These are phyloP conservation scores for Nineta flava DNA, from an alignment of 2,888 invertebrate genomes.

Conservation along the genomic window DNA sequence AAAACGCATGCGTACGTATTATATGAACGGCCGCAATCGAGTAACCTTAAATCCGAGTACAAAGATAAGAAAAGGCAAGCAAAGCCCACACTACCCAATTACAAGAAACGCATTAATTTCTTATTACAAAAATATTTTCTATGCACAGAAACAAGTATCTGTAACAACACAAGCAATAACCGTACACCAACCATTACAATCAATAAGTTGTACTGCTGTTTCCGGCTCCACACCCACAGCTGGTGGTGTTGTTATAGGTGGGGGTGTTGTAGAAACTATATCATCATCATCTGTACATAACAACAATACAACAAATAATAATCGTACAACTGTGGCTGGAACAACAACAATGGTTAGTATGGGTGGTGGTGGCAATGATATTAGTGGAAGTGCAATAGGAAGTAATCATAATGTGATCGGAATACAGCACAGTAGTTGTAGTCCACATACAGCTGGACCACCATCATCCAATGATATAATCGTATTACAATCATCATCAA, in stretches of 20 bases:
- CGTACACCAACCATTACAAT: not conserved
- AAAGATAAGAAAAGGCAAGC: too few species aligned
- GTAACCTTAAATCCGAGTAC: too few species aligned
- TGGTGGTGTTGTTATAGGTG: not conserved
- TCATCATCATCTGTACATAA: not conserved
- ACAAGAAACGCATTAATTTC: too few species aligned
- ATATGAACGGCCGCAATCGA: too few species aligned
- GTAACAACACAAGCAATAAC: not conserved
- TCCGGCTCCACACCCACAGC: not conserved
- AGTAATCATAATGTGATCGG: too few species aligned
- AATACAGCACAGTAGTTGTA: not conserved
- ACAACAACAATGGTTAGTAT: too few species aligned
- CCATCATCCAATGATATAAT: slow-evolving; percentile 8
- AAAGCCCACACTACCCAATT: too few species aligned
- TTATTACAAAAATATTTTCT: too few species aligned
- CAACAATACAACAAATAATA: not conserved
- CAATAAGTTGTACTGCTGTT: not conserved
- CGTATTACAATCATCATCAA: slow-evolving; percentile 10
- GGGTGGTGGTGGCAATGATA: not conserved
- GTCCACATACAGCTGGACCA: not conserved
- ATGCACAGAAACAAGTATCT: not conserved
- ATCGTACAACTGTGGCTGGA: not conserved
- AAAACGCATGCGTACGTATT: too few species aligned
- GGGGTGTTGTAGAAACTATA: not conserved
- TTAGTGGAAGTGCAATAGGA: not conserved